Conservation (phyloP, 1,140 invertebrate genomes). For the Amyelois transitella region DNA sequence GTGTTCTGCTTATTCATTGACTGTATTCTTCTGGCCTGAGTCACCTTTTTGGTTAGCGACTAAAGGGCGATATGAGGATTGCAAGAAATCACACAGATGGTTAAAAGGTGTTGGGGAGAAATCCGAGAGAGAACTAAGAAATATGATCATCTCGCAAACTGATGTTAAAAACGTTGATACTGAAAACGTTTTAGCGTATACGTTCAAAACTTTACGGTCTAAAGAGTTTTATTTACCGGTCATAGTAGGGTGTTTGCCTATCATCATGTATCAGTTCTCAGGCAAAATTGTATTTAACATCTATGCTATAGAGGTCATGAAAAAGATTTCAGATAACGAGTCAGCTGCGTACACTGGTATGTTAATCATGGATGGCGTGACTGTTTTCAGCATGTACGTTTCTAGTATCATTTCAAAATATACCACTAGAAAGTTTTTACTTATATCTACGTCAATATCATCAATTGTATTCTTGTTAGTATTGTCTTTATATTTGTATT, state of each 20-base stretch:
- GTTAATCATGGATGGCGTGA: conserved; percentile 32
- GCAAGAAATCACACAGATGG: conserved; percentile 13
- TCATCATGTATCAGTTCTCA: conserved; percentile 16
- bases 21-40: conserved; percentile 17
- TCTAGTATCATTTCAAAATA: conserved; percentile 19
- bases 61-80: conserved; percentile 20
- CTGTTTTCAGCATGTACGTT: conserved; percentile 26
- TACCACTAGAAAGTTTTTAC: conserved; percentile 20
- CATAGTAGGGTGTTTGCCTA: not conserved
- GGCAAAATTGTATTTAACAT: conserved; percentile 30
- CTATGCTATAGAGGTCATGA: conserved; percentile 36
- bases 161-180: not conserved
- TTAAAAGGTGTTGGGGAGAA: conserved; percentile 8
- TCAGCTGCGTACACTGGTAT: conserved; percentile 23
- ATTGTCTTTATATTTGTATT: conserved; percentile 25
- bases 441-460: conserved; percentile 13
- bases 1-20: conserved; percentile 14
- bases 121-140: conserved; percentile 17
- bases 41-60: conserved; percentile 22
- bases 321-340: conserved; percentile 21
- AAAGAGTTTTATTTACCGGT: not conserved
- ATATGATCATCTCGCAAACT: conserved; percentile 8
- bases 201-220: not conserved
- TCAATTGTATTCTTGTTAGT: conserved; percentile 19
- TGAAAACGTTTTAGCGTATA: not conserved